Percentiles rank a stretch among this genome's conserved stretches.
Evolutionary conservation across 2,888 invertebrate genomes (phyloP).

Genomic region (Saturnia japonica): DNA sequence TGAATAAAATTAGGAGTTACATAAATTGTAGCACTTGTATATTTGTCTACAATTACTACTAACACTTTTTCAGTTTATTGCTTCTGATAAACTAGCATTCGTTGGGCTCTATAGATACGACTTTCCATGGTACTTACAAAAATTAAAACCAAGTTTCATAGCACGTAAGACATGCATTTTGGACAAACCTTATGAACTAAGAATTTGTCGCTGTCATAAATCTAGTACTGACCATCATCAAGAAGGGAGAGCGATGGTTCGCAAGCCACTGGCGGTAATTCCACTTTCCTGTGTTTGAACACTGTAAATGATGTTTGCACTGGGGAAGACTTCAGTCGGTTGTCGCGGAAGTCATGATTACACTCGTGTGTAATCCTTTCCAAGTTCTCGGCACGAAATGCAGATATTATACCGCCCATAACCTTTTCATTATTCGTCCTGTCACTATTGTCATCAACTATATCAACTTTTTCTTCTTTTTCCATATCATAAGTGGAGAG

Average conservation of each 20-base stretch:
- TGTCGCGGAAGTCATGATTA: slow-evolving; percentile 71
- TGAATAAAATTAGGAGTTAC: background rate
- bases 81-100: background rate
- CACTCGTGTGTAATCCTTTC: slow-evolving; percentile 64
- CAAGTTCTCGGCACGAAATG: slow-evolving; percentile 52
- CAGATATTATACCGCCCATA: slow-evolving; percentile 71
- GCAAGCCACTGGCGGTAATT: slow-evolving; percentile 76
- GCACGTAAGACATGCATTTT: background rate
- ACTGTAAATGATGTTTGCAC: slow-evolving; percentile 81
- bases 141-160: background rate
- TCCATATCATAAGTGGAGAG: slow-evolving; percentile 55
- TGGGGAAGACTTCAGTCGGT: slow-evolving; percentile 69
- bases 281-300: slow-evolving; percentile 83
- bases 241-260: slow-evolving; percentile 62
- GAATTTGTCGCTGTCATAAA: background rate
- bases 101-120: background rate
- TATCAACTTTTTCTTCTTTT: slow-evolving; percentile 67
- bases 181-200: background rate
- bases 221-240: slow-evolving; percentile 60
- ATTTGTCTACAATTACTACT: background rate
- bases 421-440: slow-evolving; percentile 68
- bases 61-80: background rate
- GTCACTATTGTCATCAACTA: slow-evolving; percentile 64
- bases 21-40: background rate
- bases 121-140: background rate